phyloP scores from a whole-genome alignment of 2,797 vertebrate genomes.

The Anguilla pacifica region DNA sequence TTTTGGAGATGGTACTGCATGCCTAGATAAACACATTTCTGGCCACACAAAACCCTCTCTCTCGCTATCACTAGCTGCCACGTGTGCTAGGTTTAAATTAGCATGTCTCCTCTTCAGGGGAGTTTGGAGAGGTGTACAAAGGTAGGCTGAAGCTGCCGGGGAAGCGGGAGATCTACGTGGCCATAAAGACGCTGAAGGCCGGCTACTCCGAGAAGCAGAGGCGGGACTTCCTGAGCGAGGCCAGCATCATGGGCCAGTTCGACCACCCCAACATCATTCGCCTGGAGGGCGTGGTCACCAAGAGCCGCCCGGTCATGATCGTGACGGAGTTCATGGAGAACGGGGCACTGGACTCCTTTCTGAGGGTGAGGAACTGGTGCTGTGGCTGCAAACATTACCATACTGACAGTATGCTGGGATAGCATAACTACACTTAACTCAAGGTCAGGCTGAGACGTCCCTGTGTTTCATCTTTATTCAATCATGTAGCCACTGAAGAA shows the following conservation, averaged over 20 bases:
- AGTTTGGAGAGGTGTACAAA: slow-evolving; percentile 98
- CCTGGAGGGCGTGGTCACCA: slow-evolving; percentile 95
- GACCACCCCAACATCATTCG: slow-evolving; percentile 98
- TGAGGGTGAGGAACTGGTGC: slow-evolving; percentile 80
- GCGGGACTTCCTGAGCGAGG: slow-evolving; percentile 94
- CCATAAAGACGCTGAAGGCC: slow-evolving; percentile 95
- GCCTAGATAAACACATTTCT: slow-evolving; percentile 7
- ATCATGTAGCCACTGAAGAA: background rate
- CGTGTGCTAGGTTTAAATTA: background rate
- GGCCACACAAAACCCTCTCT: background rate
- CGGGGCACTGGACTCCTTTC: slow-evolving; percentile 94
- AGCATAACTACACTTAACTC: background rate
- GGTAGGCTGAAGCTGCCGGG: slow-evolving; percentile 95
- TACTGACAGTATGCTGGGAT: background rate
- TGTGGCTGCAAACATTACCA: background rate
- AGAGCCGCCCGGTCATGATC: slow-evolving; percentile 97
- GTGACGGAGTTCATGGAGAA: slow-evolving; percentile 99
- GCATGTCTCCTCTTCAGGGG: slow-evolving; percentile 74
- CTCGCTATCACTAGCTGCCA: background rate
- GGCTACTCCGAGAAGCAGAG: slow-evolving; percentile 98
- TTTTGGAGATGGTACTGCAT: background rate
- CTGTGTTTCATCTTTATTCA: background rate
- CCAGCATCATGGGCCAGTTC: slow-evolving; percentile 98
- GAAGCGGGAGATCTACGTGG: slow-evolving; percentile 95
- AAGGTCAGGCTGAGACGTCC: background rate